Base-by-base conservation (phyloP, 2,797 vertebrate genomes). In the Falco naumanni region DNA sequence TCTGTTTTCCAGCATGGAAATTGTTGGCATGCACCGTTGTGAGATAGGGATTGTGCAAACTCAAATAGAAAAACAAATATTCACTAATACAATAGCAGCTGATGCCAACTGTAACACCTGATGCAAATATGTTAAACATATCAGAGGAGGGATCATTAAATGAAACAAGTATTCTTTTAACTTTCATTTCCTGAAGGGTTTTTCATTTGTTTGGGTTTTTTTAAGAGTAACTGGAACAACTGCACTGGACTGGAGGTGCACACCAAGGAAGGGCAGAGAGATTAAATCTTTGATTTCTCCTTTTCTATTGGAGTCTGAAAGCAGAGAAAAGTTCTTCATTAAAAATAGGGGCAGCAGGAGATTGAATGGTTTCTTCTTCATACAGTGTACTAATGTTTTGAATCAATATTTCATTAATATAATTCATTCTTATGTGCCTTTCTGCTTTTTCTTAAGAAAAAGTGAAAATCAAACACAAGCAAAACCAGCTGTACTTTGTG, bases 1-100 rank as follows among this genome's bases (percentile, higher is more conserved):
- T 96, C 76, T 95, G 84, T 94, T 95, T 97, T 97, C 94, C 93
- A 96, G 95, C 96, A 94, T 3, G 26, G 74, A 95, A 97, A 93
- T 94, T 93, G 84, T 93, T 96, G 95, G 94, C 93, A 59, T 37
- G 18, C 48, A 75, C 76, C 63, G 59, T 80, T 84, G 85, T 84
- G 90, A 89, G 95, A 95, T 83, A 72, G 92, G 47, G 91, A 45
- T 94, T 94, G 89, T 95, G 91, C 84, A 93, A 92, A 87, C 68
- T 95, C 71, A 89, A 93, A 84, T 19, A 96, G 79, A 89, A 96
- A 80, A 93, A 87, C 90, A 96, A 95, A 92, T 87, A 91, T 34
- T 94, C 87, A 69, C 92, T 79, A 54, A 61, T 66, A 91, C 79
- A 94, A 89, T 69, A 78, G 87, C 78, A 96, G 93, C 78, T 77